Conservation (phyloP, 2,797 vertebrate genomes). For the Lithobates pipiens region DNA sequence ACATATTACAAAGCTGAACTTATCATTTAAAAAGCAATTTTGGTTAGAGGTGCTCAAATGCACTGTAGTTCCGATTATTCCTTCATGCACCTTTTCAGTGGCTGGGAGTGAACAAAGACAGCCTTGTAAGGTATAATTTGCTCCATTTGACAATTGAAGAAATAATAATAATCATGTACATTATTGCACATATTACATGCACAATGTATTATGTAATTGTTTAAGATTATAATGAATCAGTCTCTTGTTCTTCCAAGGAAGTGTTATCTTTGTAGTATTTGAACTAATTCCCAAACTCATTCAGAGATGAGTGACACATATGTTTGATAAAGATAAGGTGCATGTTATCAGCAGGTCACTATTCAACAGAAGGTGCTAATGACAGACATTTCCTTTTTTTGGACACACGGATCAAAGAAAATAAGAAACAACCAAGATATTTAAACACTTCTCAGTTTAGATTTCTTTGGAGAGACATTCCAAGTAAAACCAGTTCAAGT, state of each 20-base stretch:
- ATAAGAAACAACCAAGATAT: slow-evolving; percentile 16
- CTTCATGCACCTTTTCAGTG: no score
- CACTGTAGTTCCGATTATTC: no score
- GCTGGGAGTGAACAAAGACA: no score
- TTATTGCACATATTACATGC: not conserved
- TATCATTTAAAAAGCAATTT: no score
- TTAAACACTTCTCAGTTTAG: not conserved
- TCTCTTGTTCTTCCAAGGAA: not conserved
- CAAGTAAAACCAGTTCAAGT: slow-evolving; percentile 19
- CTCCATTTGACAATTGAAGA: no score
- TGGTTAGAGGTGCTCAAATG: no score
- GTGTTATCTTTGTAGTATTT: not conserved
- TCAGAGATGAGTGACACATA: slow-evolving; percentile 28
- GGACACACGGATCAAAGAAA: slow-evolving; percentile 37
- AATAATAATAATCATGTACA: not conserved
- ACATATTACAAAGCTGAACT: no score
- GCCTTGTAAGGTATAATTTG: no score
- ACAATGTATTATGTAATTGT: not conserved
- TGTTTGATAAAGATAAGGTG: slow-evolving; percentile 32
- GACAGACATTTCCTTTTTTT: slow-evolving; percentile 23
- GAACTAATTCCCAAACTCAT: not conserved
- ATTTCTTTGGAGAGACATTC: not conserved
- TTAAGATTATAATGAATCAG: not conserved
- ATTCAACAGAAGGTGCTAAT: slow-evolving; percentile 19
- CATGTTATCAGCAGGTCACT: slow-evolving; percentile 26